A percentile compares a stretch with the other conserved stretches of the same genome.
Evolutionary conservation across 2,888 invertebrate genomes (phyloP).

Genomic region (Theretra japonica): DNA sequence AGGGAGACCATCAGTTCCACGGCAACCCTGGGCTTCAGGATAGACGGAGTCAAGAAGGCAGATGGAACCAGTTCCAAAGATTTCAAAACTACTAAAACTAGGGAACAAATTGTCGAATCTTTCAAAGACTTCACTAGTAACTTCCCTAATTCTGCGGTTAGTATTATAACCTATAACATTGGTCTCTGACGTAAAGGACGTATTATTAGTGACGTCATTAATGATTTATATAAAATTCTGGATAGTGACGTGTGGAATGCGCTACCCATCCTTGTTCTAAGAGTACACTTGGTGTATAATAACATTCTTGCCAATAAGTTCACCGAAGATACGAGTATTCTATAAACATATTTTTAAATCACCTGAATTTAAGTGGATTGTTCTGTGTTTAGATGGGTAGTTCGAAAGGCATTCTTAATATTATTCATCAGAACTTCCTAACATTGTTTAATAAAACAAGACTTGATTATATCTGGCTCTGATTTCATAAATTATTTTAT

Average conservation of each 20-base stretch:
- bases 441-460: no score
- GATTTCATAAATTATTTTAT: background rate
- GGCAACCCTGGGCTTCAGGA: conserved; percentile 97
- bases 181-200: conserved; percentile 10
- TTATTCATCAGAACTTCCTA: no score
- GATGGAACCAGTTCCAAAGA: conserved; percentile 97
- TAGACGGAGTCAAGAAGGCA: conserved; percentile 96
- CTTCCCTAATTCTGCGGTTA: conserved; percentile 91
- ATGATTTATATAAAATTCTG: background rate
- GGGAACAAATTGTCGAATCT: conserved; percentile 91
- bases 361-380: no score
- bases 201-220: conserved; percentile 3
- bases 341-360: no score
- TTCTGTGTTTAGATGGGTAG: no score
- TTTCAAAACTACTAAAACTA: conserved; percentile 96
- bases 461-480: background rate
- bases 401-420: no score
- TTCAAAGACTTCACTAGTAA: conserved; percentile 92
- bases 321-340: no score
- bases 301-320: no score
- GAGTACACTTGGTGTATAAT: no score
- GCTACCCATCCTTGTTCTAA: no score
- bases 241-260: no score
- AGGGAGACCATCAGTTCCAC: conserved; percentile 98
- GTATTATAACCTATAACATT: conserved; percentile 55